Base-by-base conservation (phyloP, 2,888 invertebrate species). In the Cacoxenus indagator region DNA sequence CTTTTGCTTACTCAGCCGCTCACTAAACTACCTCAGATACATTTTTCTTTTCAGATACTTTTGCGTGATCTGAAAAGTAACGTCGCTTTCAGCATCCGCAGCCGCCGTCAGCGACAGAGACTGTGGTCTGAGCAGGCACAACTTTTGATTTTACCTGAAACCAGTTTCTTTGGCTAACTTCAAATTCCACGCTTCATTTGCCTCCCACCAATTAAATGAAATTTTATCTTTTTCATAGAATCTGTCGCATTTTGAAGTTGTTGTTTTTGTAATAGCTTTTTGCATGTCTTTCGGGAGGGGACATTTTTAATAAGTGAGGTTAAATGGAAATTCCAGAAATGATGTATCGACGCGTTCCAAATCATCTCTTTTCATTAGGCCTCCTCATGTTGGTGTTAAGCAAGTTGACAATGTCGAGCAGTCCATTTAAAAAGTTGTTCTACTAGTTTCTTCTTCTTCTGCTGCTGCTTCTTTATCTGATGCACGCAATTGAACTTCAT, bases 101-200 rank as follows among this genome's bases (percentile, higher is more conserved):
- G 19, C 22, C n/a, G 22, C 1, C 51, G 8, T 6, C 48, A 55
- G 55, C 65, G 48, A 19, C 48, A 46, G 19, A 61, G 61, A 46
- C 55, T 9, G 65, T 8, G 51, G 69, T 51, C 51, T 51, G 70
- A 74, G 77, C 75, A 82, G 73, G 77, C 80, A 78, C 79, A 78
- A 81, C 81, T 81, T 81, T 81, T 81, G 81, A 81, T 83, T 81
- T 81, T 81, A 82, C 81, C 78, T 73, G 72, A 76, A 81, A 81
- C 81, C 81, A 80, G 83, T 81, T 82, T 68, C 45, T 43, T 43
- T 45, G 43, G 43, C 45, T 14, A 14, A 11, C 37, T 37, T 37
- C 8, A 37, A 14, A 37, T 14, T 11, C 37, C 4, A 37, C 37
- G 22, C n/a, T n/a, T n/a, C n/a, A n/a, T n/a, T n/a, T n/a, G n/a